These are phyloP conservation scores for Tragelaphus strepsiceros DNA, from an alignment of 2,113 vertebrate species.

Conservation along the genomic window DNA sequence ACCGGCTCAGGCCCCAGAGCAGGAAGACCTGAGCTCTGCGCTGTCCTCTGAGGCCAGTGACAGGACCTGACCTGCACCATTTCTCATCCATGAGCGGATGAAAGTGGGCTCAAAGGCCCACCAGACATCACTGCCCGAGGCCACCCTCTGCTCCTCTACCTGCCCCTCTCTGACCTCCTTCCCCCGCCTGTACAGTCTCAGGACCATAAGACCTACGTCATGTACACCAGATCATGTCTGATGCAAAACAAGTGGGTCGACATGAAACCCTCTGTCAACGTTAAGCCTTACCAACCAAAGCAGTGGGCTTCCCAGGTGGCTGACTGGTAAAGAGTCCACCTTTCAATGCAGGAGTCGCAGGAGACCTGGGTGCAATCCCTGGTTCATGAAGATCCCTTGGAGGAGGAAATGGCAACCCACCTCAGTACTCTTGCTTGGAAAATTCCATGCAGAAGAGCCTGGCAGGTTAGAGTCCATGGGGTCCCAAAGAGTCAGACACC, in stretches of 20 bases:
- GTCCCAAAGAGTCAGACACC: not conserved
- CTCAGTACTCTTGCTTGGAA: not conserved
- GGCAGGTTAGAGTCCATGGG: not conserved
- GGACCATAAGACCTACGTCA: not conserved
- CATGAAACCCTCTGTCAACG: not conserved
- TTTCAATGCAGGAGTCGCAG: accelerated
- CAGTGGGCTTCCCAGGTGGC: not conserved
- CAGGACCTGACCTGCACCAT: not conserved
- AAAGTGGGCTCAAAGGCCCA: not conserved
- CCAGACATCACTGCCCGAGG: accelerated
- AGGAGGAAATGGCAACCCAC: not conserved
- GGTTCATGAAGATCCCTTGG: not conserved
- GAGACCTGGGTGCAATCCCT: not conserved
- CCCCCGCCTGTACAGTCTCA: not conserved
- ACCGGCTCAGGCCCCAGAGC: not conserved
- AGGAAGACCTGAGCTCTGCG: not conserved
- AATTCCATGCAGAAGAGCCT: not conserved
- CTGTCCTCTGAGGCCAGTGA: not conserved
- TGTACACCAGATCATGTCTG: not conserved
- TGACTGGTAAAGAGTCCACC: not conserved
- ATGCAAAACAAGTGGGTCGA: not conserved
- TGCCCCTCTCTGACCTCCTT: not conserved
- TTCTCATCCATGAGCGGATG: not conserved
- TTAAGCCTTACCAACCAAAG: not conserved
- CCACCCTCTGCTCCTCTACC: not conserved